These are phyloP conservation scores for Panorpa germanica DNA, from an alignment of 2,888 invertebrate species.

Conservation along the genomic window DNA sequence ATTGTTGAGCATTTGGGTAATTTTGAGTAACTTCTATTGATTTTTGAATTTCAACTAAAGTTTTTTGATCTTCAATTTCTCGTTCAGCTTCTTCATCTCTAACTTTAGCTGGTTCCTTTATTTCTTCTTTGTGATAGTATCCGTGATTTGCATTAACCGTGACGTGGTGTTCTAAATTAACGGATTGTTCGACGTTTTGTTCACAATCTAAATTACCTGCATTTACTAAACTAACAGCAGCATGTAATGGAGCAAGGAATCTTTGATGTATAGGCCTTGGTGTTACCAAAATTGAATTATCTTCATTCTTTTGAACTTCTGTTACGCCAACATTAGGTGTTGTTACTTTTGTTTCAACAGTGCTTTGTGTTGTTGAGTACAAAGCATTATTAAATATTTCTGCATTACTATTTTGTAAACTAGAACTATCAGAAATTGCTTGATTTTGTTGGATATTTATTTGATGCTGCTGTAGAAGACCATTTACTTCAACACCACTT, in stretches of 20 bases:
- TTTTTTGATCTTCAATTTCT: slow-evolving; percentile 19
- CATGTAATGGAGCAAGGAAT: slow-evolving; percentile 38
- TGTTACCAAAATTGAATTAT: slow-evolving; percentile 26
- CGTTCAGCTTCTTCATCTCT: slow-evolving; percentile 23
- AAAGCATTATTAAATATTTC: no score
- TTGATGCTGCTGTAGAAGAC: no score
- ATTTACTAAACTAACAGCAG: slow-evolving; percentile 32
- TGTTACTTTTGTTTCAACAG: slow-evolving; percentile 15
- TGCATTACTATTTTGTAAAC: no score
- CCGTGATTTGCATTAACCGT: no score
- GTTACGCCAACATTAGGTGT: slow-evolving; percentile 6
- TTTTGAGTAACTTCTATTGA: slow-evolving; percentile 33
- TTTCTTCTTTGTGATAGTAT: slow-evolving; percentile 8
- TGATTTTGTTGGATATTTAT: no score
- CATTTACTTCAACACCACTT: no score
- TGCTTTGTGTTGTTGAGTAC: slow-evolving; percentile 16
- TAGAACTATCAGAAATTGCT: no score
- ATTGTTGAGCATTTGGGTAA: no score
- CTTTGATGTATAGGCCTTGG: slow-evolving; percentile 33
- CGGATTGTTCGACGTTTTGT: slow-evolving; percentile 20
- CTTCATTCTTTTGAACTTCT: no score
- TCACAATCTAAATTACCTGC: slow-evolving; percentile 24
- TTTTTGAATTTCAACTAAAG: slow-evolving; percentile 42
- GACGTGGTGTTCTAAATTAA: slow-evolving; percentile 28
- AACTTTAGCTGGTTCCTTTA: slow-evolving; percentile 12